Evolutionary conservation across 2,113 vertebrate genomes (phyloP).

Genomic region (Heteronetta atricapilla): DNA sequence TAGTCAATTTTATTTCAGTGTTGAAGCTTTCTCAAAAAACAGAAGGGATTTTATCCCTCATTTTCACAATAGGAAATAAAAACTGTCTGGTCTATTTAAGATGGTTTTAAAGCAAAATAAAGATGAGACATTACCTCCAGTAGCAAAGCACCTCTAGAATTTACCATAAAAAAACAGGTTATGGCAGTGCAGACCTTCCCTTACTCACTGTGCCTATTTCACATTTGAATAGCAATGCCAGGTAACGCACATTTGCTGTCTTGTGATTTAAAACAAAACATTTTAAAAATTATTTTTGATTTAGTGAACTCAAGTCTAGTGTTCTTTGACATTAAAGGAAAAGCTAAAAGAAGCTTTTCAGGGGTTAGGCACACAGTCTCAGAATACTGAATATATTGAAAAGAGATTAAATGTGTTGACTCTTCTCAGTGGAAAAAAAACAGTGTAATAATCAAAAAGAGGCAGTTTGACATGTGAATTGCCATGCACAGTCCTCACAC

Average conservation of each 20-base stretch:
- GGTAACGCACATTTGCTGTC: fast-evolving
- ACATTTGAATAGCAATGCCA: fast-evolving
- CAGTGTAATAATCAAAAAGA: background rate
- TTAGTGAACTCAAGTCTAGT: background rate
- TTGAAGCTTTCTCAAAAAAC: background rate
- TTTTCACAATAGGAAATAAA: background rate
- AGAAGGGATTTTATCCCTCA: background rate
- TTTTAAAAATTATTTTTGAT: background rate
- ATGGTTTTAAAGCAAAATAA: background rate
- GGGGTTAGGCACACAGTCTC: background rate
- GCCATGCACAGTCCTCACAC: background rate
- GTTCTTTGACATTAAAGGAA: background rate
- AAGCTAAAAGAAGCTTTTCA: background rate
- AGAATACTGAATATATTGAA: background rate
- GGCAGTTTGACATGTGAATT: background rate
- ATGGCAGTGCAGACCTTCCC: fast-evolving
- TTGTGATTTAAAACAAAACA: background rate
- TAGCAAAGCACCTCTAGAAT: background rate
- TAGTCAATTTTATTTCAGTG: constrained; percentile 1
- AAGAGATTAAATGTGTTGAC: background rate
- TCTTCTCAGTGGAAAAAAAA: background rate
- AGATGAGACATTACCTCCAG: background rate
- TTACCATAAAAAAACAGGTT: fast-evolving
- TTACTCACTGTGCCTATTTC: background rate
- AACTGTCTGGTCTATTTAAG: background rate